These are phyloP conservation scores for Dicrostonyx torquatus DNA, from an alignment of 2,797 vertebrate genomes.

Conservation along the genomic window DNA sequence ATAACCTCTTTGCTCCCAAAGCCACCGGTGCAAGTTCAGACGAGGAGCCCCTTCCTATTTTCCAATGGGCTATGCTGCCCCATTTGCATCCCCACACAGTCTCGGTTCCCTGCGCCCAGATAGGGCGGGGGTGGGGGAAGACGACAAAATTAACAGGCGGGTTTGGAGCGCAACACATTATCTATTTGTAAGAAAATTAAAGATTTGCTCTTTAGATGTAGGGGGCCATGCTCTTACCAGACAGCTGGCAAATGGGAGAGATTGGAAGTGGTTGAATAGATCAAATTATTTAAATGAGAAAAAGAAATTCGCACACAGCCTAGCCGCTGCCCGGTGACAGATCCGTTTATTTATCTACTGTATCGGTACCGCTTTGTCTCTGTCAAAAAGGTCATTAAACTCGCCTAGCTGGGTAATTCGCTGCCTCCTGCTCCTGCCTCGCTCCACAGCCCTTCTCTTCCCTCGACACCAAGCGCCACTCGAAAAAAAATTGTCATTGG, in stretches of 20 bases:
- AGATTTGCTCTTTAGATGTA: constrained; percentile 81
- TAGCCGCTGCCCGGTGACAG: constrained; percentile 84
- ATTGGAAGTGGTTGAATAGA: constrained; percentile 83
- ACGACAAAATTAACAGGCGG: constrained; percentile 40
- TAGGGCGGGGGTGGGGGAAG: constrained; percentile 19
- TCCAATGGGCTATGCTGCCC: neutral
- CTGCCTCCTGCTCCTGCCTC: constrained; percentile 63
- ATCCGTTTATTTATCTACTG: constrained; percentile 84
- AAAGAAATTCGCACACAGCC: constrained; percentile 80
- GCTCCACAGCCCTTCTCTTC: constrained; percentile 61
- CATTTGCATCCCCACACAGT: neutral
- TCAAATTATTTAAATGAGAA: constrained; percentile 86
- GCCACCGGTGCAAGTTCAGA: neutral
- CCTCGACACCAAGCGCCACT: constrained; percentile 69
- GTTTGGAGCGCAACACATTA: constrained; percentile 47
- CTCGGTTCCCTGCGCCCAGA: neutral
- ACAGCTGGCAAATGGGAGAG: constrained; percentile 85
- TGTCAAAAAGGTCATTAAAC: constrained; percentile 88
- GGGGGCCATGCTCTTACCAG: constrained; percentile 78
- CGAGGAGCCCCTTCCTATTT: neutral
- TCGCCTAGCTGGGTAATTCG: constrained; percentile 77
- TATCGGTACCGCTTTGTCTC: constrained; percentile 85
- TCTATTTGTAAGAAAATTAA: constrained; percentile 84
- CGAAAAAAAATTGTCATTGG: constrained; percentile 78
- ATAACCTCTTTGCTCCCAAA: neutral